Evolutionary conservation across 1,140 invertebrate species (phyloP), one percentile per base, ranked within the genome.

Genomic region (Asbolus verrucosus): DNA sequence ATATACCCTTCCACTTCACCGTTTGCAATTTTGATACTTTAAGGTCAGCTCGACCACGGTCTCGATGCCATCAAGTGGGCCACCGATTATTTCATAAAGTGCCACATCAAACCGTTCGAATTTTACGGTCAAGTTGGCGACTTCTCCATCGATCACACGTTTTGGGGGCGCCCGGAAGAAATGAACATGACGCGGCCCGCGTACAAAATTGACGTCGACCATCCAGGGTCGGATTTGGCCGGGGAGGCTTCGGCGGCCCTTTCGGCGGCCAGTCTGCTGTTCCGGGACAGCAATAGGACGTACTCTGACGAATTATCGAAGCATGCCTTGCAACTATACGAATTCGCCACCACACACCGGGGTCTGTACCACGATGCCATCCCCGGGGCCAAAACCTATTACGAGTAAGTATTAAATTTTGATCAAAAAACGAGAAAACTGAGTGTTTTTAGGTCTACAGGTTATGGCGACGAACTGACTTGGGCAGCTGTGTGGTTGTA

Each of bases 401-500:
- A 88, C 75, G 82, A 85, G 83, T 88, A 82, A 19, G 14, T 54
- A 8, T 14, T 3, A 27, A 8, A 43, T 8, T 19, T 14, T 6
- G 16, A n/a, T 2, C 6, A n/a, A n/a, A 18, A n/a, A 9, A 46
- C 14, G n/a, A 8, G 41, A 16, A n/a, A 3, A 46, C n/a, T 18
- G 6, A 46, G 9, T 61, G 59, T 46, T 68, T 76, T 6, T 54
- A 87, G 85, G 60, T 85, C 84, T 9, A 82, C 83, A 1, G 86
- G 84, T 39, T 88, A 87, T 71, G 85, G 84, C 0, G 89, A 90
- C 74, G 88, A 90, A 70, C 77, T 90, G 46, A 83, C 85, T 0
- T 90, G 88, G 87, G 85, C 87, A 0, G 87, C 87, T 0, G 79
- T 83, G 1, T 90, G 88, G 89, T 77, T 90, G 3, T 88, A 84